phyloP scores from a whole-genome alignment of 2,113 vertebrate genomes.

The Papio anubis region DNA sequence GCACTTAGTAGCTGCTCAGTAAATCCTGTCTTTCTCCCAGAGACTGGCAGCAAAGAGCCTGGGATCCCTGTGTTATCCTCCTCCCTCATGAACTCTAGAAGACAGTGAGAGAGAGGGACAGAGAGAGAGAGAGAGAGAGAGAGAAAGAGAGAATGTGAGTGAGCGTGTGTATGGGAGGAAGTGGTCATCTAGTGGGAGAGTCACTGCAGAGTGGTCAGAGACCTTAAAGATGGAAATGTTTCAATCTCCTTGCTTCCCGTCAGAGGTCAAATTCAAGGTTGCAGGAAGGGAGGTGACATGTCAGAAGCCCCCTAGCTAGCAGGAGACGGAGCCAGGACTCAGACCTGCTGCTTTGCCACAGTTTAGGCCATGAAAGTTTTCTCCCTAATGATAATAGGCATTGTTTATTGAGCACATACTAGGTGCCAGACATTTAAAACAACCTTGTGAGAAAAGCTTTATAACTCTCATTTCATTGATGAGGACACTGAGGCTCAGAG shows the following conservation, averaged over 20 bases:
- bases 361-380: background rate
- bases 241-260: background rate
- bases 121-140: too few relatives aligned
- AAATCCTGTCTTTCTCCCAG: background rate
- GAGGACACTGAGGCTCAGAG: background rate
- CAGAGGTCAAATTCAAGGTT: background rate
- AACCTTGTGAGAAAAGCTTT: background rate
- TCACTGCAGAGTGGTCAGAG: background rate
- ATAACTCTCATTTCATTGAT: background rate
- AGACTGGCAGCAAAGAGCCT: background rate
- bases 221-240: background rate
- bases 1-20: background rate
- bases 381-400: background rate
- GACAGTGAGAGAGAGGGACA: background rate
- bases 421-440: background rate
- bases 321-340: background rate
- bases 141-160: background rate
- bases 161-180: fast-evolving
- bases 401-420: background rate
- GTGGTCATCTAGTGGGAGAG: background rate
- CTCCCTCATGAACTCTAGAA: background rate
- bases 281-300: too few relatives aligned
- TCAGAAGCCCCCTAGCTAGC: too few relatives aligned
- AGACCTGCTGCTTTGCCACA: background rate
- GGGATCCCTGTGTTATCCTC: background rate